Evolutionary conservation across 2,888 invertebrate genomes (phyloP).

Genomic region (Pollenia labialis): DNA sequence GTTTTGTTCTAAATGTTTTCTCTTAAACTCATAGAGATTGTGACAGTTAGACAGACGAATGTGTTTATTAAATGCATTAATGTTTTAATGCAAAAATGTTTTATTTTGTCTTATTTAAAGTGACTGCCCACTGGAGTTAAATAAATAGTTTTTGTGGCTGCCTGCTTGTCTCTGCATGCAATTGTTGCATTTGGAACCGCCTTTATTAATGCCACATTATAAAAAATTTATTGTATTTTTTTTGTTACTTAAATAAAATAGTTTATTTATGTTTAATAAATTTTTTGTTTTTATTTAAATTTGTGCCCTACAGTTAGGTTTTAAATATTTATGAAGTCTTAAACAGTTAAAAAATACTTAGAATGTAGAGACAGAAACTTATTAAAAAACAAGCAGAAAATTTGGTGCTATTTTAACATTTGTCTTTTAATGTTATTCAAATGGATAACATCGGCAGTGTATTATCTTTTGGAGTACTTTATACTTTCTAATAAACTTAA

Average conservation of each 20-base stretch:
- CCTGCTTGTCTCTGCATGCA: slow-evolving; percentile 22
- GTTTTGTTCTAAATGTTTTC: slow-evolving; percentile 24
- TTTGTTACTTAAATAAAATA: slow-evolving; percentile 12
- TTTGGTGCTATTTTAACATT: too few species aligned
- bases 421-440: too few species aligned
- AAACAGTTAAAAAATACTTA: too few species aligned
- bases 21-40: slow-evolving; percentile 21
- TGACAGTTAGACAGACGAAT: slow-evolving; percentile 35
- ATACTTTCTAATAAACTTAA: too few species aligned
- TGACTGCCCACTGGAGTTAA: slow-evolving; percentile 57
- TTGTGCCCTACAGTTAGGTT: neutral
- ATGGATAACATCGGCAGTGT: too few species aligned
- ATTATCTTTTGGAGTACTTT: too few species aligned
- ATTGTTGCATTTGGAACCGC: slow-evolving; percentile 50
- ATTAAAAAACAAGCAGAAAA: too few species aligned
- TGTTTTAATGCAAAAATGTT: slow-evolving; percentile 36
- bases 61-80: too few species aligned
- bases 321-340: too few species aligned
- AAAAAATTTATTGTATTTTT: slow-evolving; percentile 29
- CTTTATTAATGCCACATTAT: slow-evolving; percentile 43
- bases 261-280: slow-evolving; percentile 41
- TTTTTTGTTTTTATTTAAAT: slow-evolving; percentile 29
- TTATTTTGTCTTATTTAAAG: slow-evolving; percentile 40
- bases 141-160: slow-evolving; percentile 21
- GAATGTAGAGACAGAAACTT: too few species aligned